Conservation (phyloP, 2,888 invertebrate genomes). For the Zaprionus obscuricornis region DNA sequence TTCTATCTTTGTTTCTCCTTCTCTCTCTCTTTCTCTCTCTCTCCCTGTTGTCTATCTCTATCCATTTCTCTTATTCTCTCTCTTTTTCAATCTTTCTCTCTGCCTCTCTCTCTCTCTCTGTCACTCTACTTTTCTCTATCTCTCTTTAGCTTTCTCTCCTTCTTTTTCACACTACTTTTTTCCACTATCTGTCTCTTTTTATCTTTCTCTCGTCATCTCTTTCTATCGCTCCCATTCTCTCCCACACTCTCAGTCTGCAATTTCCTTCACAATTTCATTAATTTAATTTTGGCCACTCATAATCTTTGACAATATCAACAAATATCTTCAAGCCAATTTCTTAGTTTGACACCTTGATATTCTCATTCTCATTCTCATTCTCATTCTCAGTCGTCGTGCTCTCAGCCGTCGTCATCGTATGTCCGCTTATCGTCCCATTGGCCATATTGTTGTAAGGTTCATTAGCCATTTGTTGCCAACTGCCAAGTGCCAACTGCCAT, state of each 20-base stretch:
- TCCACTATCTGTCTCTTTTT: too few relatives aligned
- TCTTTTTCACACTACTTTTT: too few relatives aligned
- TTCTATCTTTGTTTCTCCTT: neutral
- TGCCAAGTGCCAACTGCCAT: neutral
- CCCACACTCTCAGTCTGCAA: too few relatives aligned
- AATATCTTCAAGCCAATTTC: too few relatives aligned
- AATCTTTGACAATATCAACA: too few relatives aligned
- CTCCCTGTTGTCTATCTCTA: neutral
- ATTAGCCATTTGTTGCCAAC: constrained; percentile 5
- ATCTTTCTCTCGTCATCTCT: too few relatives aligned
- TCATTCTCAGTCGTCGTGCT: neutral
- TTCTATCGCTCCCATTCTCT: too few relatives aligned
- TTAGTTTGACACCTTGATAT: too few relatives aligned
- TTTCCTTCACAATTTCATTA: too few relatives aligned
- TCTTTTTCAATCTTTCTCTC: neutral
- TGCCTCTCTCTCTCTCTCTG: neutral
- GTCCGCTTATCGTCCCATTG: constrained; percentile 32
- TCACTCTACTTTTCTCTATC: too few relatives aligned
- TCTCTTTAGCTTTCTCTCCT: too few relatives aligned
- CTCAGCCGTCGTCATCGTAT: neutral
- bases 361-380: neutral
- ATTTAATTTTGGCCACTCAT: too few relatives aligned
- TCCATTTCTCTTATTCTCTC: neutral
- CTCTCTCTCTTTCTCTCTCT: neutral
- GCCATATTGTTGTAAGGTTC: constrained; percentile 34